Conservation (phyloP, 2,797 vertebrate genomes). For the Takifugu ocellatus region DNA sequence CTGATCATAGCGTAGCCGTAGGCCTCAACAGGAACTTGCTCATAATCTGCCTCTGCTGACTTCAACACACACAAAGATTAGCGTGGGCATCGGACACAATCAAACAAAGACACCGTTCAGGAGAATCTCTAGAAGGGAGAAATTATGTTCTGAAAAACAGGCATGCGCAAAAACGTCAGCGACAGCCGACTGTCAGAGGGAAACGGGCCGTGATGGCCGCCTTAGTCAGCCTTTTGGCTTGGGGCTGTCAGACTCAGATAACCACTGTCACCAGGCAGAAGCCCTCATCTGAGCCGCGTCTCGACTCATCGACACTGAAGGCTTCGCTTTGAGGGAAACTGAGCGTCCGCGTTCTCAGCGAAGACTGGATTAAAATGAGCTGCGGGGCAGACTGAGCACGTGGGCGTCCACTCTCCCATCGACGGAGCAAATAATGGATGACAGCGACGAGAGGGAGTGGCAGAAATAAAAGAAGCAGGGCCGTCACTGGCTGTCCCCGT, state of each 20-base stretch:
- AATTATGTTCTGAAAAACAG: background rate
- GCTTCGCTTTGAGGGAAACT: slow-evolving; percentile 35
- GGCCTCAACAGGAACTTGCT: slow-evolving; percentile 82
- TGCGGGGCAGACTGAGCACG: slow-evolving; percentile 24
- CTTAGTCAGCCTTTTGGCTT: slow-evolving; percentile 55
- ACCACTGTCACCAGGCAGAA: slow-evolving; percentile 43
- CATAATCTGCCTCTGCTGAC: slow-evolving; percentile 86
- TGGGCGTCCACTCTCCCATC: slow-evolving; percentile 39
- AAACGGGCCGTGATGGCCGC: slow-evolving; percentile 33
- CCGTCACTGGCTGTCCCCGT: slow-evolving; percentile 27
- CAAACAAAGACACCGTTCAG: background rate
- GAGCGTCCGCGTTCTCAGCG: slow-evolving; percentile 16
- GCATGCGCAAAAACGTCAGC: slow-evolving; percentile 14
- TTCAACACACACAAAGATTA: slow-evolving; percentile 43
- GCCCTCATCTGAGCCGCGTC: slow-evolving; percentile 33
- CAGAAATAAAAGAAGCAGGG: slow-evolving; percentile 23
- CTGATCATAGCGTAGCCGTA: slow-evolving; percentile 89
- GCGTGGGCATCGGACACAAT: background rate
- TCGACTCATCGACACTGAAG: slow-evolving; percentile 33
- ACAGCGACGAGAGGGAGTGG: slow-evolving; percentile 37
- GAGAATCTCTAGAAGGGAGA: too few relatives aligned
- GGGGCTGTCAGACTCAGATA: slow-evolving; percentile 51
- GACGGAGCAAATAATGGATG: slow-evolving; percentile 22
- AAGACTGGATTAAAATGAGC: slow-evolving; percentile 42
- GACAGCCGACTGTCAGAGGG: slow-evolving; percentile 24